Evolutionary conservation across 2,888 invertebrate species (phyloP), one percentile per base, ranked within the genome.

Genomic region (Athripsodes cinereus): DNA sequence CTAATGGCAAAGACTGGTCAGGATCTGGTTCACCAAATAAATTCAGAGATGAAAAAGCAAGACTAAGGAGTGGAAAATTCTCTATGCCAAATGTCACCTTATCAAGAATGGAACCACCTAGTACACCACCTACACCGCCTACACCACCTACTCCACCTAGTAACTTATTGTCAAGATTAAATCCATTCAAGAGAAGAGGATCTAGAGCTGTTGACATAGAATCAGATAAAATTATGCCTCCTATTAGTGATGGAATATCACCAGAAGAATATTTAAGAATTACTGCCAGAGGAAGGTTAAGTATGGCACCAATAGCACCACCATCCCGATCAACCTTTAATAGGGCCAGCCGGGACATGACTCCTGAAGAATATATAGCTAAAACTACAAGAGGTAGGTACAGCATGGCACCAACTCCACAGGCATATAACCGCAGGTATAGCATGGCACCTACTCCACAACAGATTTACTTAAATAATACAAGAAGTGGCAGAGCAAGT

Each of bases 1-100:
- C 75, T 57, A 71, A 74, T 16, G 70, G 74, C 57, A 73, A 78
- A 64, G 84, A 85, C 55, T 76, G 79, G 67, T 87, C 87, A 1
- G 88, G 88, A 88, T 84, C 85, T 3, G 87, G 85, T 60, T 82
- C 83, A 11, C 78, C 81, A 1, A 78, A 78, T 60, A 84, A 83
- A 64, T 79, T 80, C 49, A 80, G 82, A 67, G 79, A 80, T 8
- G 79, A 80, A 2, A 22, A 50, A 2, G 52, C 34, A 16, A 58
- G 53, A 18, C 22, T 61, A 20, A 51, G 57, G 22, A 44, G 50
- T 6, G 61, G 57, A 8, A 63, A 63, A 52, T 40, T 61, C 31
- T 63, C 63, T 11, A 57, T 58, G 13, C 63, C 63, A 2, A 58
- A 55, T 22, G 55, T 61, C 8, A 44, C 53, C 11, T 13, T 40